These are phyloP conservation scores for Eciton burchellii DNA, from an alignment of 1,140 invertebrate genomes.

Conservation along the genomic window DNA sequence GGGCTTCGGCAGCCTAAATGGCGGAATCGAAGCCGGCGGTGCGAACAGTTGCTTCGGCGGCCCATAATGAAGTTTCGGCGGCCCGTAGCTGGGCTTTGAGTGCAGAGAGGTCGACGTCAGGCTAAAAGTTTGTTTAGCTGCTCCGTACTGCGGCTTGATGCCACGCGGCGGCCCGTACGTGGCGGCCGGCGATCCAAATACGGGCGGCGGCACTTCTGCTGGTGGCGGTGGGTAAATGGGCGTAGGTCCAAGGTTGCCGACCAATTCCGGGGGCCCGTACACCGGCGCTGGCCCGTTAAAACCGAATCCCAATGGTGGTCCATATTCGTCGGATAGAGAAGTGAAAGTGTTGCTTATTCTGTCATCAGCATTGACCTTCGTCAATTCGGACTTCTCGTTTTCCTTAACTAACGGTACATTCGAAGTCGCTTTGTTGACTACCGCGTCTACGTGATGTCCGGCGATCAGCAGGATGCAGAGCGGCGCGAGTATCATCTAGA, in stretches of 20 bases:
- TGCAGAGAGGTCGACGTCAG: constrained; percentile 76
- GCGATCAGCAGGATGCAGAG: constrained; percentile 77
- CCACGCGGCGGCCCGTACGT: constrained; percentile 79
- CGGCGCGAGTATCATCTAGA: constrained; percentile 77
- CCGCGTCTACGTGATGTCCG: constrained; percentile 73
- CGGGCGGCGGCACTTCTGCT: constrained; percentile 81
- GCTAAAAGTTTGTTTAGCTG: constrained; percentile 82
- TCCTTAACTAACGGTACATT: constrained; percentile 63
- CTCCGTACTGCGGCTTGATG: constrained; percentile 83
- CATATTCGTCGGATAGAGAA: constrained; percentile 78
- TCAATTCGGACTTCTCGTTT: constrained; percentile 72
- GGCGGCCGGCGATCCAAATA: constrained; percentile 79
- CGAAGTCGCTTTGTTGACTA: constrained; percentile 78
- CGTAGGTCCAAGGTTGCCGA: constrained; percentile 80
- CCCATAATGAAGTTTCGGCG: constrained; percentile 84
- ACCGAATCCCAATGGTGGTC: constrained; percentile 71
- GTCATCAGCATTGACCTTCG: constrained; percentile 76
- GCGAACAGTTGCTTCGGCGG: constrained; percentile 85
- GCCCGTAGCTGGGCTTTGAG: constrained; percentile 83
- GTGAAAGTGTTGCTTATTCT: constrained; percentile 83
- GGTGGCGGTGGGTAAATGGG: constrained; percentile 82
- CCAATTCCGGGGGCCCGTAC: constrained; percentile 82
- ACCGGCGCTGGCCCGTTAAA: constrained; percentile 81
- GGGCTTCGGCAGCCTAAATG: constrained; percentile 76
- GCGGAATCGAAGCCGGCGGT: constrained; percentile 76